These are phyloP conservation scores for Syritta pipiens DNA, from an alignment of 2,888 invertebrate genomes.

Conservation along the genomic window DNA sequence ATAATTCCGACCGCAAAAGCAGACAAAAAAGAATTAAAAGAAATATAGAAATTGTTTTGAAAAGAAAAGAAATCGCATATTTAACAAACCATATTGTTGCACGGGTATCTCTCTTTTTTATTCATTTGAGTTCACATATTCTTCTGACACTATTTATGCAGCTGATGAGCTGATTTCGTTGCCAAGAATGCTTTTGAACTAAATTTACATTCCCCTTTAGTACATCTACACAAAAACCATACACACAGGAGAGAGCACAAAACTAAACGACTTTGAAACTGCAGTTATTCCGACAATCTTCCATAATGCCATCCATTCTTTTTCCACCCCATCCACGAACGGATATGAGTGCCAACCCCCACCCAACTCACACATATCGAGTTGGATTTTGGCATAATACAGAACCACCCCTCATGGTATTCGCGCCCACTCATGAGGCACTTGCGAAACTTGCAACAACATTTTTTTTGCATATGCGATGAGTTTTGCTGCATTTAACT, in stretches of 20 bases:
- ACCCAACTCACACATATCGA: background rate
- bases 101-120: constrained; percentile 8
- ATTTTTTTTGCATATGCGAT: constrained; percentile 65
- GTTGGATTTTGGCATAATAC: background rate
- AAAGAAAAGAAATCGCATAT: constrained; percentile 7
- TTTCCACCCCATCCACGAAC: background rate
- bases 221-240: constrained; percentile 9
- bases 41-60: too few relatives aligned
- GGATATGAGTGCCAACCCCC: background rate
- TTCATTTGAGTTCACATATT: constrained; percentile 28
- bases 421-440: background rate
- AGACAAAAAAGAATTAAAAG: too few relatives aligned
- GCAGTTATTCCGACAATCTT: constrained; percentile 64
- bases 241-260: constrained; percentile 9
- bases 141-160: constrained; percentile 45
- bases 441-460: constrained; percentile 54
- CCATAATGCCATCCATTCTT: constrained; percentile 36
- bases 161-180: constrained; percentile 60
- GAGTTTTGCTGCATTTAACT: constrained; percentile 69
- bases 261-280: constrained; percentile 64
- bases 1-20: too few relatives aligned
- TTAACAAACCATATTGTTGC: constrained; percentile 32
- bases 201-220: constrained; percentile 44
- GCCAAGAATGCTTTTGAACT: constrained; percentile 55
- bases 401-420: background rate